phyloP scores from a whole-genome alignment of 2,888 invertebrate species.

The Anoplius nigerrimus region DNA sequence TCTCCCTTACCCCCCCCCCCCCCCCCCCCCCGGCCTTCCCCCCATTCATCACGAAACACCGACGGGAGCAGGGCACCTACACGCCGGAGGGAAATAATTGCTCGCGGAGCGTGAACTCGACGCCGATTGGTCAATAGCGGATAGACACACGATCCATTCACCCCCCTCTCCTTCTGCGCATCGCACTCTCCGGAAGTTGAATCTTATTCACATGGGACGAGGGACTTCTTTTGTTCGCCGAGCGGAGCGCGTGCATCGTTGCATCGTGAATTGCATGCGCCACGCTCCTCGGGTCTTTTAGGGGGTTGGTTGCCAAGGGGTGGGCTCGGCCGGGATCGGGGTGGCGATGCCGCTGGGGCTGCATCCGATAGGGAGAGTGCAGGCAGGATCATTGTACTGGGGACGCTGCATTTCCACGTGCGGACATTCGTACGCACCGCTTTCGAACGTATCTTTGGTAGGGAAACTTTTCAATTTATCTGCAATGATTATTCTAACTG shows the following conservation, averaged over 20 bases:
- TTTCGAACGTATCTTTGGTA: neutral
- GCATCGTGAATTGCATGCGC: slow-evolving; percentile 47
- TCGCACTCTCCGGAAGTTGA: slow-evolving; percentile 22
- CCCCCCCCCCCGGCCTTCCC: neutral
- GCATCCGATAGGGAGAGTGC: slow-evolving; percentile 58
- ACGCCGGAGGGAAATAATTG: slow-evolving; percentile 27
- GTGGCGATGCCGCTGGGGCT: slow-evolving; percentile 44
- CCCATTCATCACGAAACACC: slow-evolving; percentile 17
- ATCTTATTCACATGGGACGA: no score
- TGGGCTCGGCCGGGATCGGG: slow-evolving; percentile 16
- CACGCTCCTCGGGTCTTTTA: slow-evolving; percentile 4
- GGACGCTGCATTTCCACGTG: slow-evolving; percentile 39
- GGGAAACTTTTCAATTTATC: no score
- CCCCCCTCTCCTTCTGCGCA: slow-evolving; percentile 17
- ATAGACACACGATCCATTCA: slow-evolving; percentile 20
- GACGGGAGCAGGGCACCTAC: slow-evolving; percentile 10
- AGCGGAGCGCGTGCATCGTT: slow-evolving; percentile 47
- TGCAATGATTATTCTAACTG: no score
- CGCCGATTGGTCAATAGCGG: slow-evolving; percentile 33
- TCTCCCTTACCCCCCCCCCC: neutral
- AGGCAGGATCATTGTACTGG: slow-evolving; percentile 60
- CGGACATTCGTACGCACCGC: slow-evolving; percentile 61
- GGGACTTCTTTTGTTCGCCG: slow-evolving; percentile 27
- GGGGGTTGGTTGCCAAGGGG: no score
- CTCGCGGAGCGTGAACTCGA: slow-evolving; percentile 15